These are phyloP conservation scores for Cariama cristata DNA, from an alignment of 2,113 vertebrate genomes.

Conservation along the genomic window DNA sequence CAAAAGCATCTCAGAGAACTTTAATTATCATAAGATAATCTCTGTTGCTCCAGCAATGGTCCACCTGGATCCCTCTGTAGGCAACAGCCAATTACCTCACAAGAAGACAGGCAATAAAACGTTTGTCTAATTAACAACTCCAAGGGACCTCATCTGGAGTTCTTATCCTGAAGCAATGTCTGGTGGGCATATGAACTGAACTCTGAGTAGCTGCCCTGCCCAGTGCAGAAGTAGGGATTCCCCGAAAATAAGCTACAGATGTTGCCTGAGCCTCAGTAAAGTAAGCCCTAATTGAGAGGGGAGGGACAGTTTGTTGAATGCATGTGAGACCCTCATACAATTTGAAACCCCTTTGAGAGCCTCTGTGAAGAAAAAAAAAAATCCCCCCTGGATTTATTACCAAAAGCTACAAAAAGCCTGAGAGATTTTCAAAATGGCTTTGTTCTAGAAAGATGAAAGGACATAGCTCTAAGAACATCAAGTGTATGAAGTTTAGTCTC, in stretches of 20 bases:
- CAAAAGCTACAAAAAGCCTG: slow-evolving; percentile 67
- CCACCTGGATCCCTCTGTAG: neutral
- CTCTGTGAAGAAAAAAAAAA: slow-evolving; percentile 19
- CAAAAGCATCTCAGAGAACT: neutral
- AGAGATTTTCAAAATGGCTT: slow-evolving; percentile 69
- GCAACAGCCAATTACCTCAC: neutral
- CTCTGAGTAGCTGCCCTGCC: neutral
- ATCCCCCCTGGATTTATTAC: slow-evolving; percentile 55
- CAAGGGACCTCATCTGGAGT: neutral
- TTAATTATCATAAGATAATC: neutral
- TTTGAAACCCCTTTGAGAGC: slow-evolving; percentile 22
- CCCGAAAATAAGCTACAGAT: neutral
- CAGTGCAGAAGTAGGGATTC: neutral
- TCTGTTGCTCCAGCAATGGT: neutral
- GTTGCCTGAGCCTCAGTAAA: neutral
- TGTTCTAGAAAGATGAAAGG: slow-evolving; percentile 69
- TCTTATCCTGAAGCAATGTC: neutral
- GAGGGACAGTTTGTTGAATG: slow-evolving; percentile 36
- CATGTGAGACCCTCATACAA: slow-evolving; percentile 13
- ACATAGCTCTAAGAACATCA: slow-evolving; percentile 51
- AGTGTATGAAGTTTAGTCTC: slow-evolving; percentile 57
- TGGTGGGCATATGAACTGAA: neutral
- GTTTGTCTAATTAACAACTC: neutral
- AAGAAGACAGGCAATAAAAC: neutral
- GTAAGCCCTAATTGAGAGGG: slow-evolving; percentile 17